Evolutionary conservation across 2,888 invertebrate species (phyloP), one percentile per base, ranked within the genome.

Genomic region (Seira ritae): DNA sequence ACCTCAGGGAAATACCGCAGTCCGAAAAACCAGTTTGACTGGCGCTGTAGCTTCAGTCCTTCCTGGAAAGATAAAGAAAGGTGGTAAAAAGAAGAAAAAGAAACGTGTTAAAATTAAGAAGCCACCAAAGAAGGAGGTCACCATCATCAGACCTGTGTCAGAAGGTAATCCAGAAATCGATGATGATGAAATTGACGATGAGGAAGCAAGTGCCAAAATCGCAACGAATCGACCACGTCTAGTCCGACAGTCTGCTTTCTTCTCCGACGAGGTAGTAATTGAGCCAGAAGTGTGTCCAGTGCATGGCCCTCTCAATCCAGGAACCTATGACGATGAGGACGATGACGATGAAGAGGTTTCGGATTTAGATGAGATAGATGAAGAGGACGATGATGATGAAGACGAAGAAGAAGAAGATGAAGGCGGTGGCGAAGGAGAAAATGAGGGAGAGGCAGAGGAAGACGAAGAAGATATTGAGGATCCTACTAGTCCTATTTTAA

Each of bases 291-390:
- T 89, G 1, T 88, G 89, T 80, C 89, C 89, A 0, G 88, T 89
- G 12, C 89, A 89, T 77, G 89, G 89, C 6, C 85, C 85, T 3
- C 85, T 89, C 15, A 87, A 88, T 78, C 85, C 87, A 12, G 89
- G 89, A 2, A 88, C 89, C 50, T 88, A 89, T 69, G 89, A 89
- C 50, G 87, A 89, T 89, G 94, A 94, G 90, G 93, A 93, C 89
- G 94, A 94, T 90, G 93, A 93, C 88, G 92, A 93, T 89, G 93
- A 93, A 90, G 93, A 93, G 84, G 91, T 94, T 89, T 94, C 94
- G 90, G 94, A 94, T 65, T 93, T 93, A 50, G 94, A 94, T 85
- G 94, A 94, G 78, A 93, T 93, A 88, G 93, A 93, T 89, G 92
- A 92, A 66, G 91, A 92, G 20, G 92, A 92, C 10, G 87, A 88